Conservation (phyloP, 2,888 invertebrate genomes). For the Tiphia femorata region DNA sequence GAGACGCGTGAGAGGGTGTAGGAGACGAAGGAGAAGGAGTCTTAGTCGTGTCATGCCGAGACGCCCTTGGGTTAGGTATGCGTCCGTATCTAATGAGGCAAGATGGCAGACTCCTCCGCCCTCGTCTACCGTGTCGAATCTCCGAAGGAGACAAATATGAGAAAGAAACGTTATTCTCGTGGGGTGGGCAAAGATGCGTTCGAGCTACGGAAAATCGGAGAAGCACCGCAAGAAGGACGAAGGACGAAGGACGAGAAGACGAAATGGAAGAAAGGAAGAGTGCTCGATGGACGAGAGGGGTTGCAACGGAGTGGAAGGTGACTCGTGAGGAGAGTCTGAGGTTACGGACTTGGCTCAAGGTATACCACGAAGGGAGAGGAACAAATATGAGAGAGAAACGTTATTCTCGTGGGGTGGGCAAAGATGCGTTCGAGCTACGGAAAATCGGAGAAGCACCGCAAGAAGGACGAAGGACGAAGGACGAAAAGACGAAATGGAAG, state of each 20-base stretch:
- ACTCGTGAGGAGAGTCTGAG: too few species aligned
- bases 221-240: not conserved
- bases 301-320: not conserved
- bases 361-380: not conserved
- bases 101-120: constrained; percentile 36
- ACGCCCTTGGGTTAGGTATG: constrained; percentile 25
- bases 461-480: not conserved
- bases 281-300: not conserved
- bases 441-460: not conserved
- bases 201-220: not conserved
- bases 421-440: not conserved
- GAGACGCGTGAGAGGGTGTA: too few species aligned
- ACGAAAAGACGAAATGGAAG: not conserved
- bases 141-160: too few species aligned
- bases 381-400: not conserved
- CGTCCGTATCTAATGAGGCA: constrained; percentile 42
- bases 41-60: constrained; percentile 42
- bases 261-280: not conserved
- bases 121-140: too few species aligned
- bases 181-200: not conserved
- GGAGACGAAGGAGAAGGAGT: too few species aligned
- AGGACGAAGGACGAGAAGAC: constrained; percentile 6
- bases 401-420: not conserved
- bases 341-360: too few species aligned
- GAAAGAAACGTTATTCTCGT: too few species aligned